phyloP scores from a whole-genome alignment of 2,113 vertebrate species.

The Connochaetes taurinus region DNA sequence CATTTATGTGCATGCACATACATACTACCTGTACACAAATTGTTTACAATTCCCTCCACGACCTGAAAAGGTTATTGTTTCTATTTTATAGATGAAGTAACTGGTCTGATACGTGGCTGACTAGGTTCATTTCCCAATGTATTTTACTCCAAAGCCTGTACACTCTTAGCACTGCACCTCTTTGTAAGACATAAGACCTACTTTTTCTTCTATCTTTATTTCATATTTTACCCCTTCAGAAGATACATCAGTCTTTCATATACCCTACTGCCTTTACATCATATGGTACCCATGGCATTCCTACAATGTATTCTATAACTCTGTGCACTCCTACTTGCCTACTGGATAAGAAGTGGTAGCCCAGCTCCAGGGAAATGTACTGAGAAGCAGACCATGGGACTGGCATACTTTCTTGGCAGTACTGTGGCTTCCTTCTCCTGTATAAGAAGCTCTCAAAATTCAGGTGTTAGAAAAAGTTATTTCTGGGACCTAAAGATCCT shows the following conservation, averaged over 20 bases:
- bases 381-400: background rate
- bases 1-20: background rate
- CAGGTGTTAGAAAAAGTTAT: constrained; percentile 5
- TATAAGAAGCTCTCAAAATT: constrained; percentile 11
- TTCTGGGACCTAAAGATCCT: background rate
- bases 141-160: background rate
- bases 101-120: background rate
- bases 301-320: background rate
- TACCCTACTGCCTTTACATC: background rate
- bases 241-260: background rate
- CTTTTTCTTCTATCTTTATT: constrained; percentile 19
- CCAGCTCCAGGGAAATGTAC: background rate
- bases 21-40: background rate
- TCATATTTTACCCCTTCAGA: background rate
- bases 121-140: background rate
- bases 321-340: background rate
- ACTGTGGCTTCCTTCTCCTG: background rate
- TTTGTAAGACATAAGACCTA: background rate
- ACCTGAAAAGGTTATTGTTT: background rate
- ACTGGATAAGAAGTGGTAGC: background rate
- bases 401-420: background rate
- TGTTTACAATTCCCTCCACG: background rate
- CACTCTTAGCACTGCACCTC: background rate
- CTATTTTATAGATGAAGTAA: background rate
- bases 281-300: background rate